phyloP scores from a whole-genome alignment of 2,888 invertebrate species.

The Oxyteleia sp. region DNA sequence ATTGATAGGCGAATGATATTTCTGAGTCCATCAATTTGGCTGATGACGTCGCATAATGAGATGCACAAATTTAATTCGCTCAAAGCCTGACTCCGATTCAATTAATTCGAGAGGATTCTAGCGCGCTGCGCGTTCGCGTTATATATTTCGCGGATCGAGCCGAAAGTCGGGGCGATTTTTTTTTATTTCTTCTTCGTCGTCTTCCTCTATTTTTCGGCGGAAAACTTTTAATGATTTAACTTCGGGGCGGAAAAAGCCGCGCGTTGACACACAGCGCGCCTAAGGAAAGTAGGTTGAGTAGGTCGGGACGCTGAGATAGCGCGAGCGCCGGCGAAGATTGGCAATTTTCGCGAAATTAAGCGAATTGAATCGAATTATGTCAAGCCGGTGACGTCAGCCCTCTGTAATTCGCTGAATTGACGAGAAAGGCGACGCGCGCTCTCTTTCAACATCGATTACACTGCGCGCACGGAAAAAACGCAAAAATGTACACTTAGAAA shows the following conservation, averaged over 20 bases:
- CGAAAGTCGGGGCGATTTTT: neutral
- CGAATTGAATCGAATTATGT: constrained; percentile 86
- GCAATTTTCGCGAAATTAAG: constrained; percentile 86
- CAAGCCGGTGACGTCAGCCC: constrained; percentile 84
- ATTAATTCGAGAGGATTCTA: constrained; percentile 59
- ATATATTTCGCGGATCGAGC: constrained; percentile 29
- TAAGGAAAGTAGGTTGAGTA: constrained; percentile 64
- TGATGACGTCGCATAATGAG: constrained; percentile 61
- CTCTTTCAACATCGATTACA: constrained; percentile 70
- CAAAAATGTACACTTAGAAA: constrained; percentile 32
- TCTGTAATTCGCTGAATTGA: constrained; percentile 85
- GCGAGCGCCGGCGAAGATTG: constrained; percentile 81
- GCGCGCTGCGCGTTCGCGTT: constrained; percentile 24
- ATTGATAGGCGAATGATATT: constrained; percentile 40
- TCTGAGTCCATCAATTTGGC: constrained; percentile 43
- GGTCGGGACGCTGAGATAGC: constrained; percentile 69
- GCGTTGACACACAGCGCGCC: constrained; percentile 33
- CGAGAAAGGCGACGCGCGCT: constrained; percentile 82
- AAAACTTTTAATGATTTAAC: constrained; percentile 65
- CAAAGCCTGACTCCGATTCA: constrained; percentile 44
- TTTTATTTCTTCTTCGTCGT: no score
- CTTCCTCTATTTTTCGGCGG: no score
- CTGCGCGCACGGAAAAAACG: constrained; percentile 18
- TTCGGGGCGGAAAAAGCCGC: constrained; percentile 55
- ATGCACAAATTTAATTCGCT: constrained; percentile 64